Evolutionary conservation across 2,797 vertebrate genomes (phyloP).

Genomic region (Potorous gilbertii): DNA sequence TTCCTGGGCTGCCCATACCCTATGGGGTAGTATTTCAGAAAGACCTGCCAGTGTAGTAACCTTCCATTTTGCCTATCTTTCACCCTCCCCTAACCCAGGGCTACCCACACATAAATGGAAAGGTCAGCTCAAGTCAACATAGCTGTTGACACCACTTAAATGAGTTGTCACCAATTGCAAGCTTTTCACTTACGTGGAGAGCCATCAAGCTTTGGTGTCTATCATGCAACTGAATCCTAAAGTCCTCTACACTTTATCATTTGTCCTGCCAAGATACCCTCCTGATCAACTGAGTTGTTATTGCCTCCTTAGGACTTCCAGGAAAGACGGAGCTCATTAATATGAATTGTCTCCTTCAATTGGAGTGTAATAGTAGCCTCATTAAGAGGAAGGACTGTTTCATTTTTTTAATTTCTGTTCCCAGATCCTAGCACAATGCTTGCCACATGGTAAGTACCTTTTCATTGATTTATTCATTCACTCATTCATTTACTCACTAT

Average conservation of each 20-base stretch:
- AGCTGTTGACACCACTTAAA: not conserved
- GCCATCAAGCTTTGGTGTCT: not conserved
- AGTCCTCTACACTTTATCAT: not conserved
- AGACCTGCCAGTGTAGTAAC: not conserved
- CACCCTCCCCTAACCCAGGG: not conserved
- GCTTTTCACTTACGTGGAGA: not conserved
- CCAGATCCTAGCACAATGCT: not conserved
- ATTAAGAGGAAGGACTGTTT: not conserved
- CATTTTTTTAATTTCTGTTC: not conserved
- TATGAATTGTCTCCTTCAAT: not conserved
- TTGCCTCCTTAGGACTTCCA: not conserved
- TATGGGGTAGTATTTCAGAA: not conserved
- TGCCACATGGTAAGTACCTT: not conserved
- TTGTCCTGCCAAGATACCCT: not conserved
- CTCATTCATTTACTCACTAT: not conserved
- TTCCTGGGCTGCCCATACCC: not conserved
- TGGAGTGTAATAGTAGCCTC: not conserved
- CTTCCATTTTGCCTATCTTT: not conserved
- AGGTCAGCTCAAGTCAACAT: not conserved
- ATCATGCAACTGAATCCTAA: not conserved
- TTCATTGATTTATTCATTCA: not conserved
- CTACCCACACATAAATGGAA: not conserved
- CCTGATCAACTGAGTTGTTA: not conserved
- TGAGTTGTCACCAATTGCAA: not conserved
- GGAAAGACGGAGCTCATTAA: not conserved